These are phyloP conservation scores for Drosophila pachea DNA, from an alignment of 1,140 invertebrate genomes.

Conservation along the genomic window DNA sequence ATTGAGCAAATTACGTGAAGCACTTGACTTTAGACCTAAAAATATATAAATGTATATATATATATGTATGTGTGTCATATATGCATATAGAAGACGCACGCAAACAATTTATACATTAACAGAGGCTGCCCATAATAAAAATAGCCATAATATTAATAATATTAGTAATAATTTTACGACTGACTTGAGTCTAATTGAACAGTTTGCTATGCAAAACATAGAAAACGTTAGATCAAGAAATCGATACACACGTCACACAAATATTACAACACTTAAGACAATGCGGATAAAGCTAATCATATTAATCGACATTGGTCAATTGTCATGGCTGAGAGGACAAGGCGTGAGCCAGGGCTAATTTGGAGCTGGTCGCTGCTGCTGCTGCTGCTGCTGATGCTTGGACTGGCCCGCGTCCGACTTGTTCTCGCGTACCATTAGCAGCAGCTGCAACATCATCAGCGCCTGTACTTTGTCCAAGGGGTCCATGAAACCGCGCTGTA, in stretches of 20 bases:
- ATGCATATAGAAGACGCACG: conserved; percentile 39
- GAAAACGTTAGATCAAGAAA: conserved; percentile 13
- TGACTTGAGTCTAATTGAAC: conserved; percentile 25
- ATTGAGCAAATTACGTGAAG: conserved; percentile 75
- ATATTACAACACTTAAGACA: conserved; percentile 40
- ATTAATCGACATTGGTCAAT: conserved; percentile 48
- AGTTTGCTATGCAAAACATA: conserved; percentile 14
- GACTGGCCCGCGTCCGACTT: conserved; percentile 53
- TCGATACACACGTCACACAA: conserved; percentile 26
- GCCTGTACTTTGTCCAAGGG: conserved; percentile 92
- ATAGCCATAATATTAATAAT: conserved; percentile 23
- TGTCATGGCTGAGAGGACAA: conserved; percentile 47
- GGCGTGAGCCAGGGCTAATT: no score
- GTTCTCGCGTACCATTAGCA: conserved; percentile 80
- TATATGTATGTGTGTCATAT: conserved; percentile 1
- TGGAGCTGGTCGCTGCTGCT: conserved; percentile 59
- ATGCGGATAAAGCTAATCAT: conserved; percentile 30
- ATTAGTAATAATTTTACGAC: conserved; percentile 37
- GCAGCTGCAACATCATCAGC: conserved; percentile 84
- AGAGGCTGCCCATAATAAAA: conserved; percentile 24
- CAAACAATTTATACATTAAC: conserved; percentile 54
- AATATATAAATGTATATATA: not conserved
- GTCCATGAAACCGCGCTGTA: conserved; percentile 98
- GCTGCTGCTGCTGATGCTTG: conserved; percentile 50
- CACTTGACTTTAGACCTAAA: conserved; percentile 57